Evolutionary conservation across 64 coral and sea anemone genomes (phyloP).

Genomic region (Stichodactyla mertensii): DNA sequence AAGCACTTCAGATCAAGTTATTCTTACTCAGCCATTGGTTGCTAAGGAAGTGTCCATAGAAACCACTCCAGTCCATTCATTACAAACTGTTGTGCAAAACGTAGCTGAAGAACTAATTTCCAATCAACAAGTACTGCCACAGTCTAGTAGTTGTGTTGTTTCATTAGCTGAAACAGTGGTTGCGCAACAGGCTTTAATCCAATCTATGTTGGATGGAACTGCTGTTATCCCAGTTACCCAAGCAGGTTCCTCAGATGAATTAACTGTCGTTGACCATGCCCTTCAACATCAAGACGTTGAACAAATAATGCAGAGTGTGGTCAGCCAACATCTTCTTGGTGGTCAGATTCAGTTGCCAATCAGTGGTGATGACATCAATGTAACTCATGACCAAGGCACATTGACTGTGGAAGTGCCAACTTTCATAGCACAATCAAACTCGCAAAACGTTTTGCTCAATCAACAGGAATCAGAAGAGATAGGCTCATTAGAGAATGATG

Average conservation of each 20-base stretch:
- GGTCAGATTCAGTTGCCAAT: conserved; percentile 70
- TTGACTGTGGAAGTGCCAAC: conserved; percentile 16
- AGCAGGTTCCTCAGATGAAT: conserved; percentile 41
- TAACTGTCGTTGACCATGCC: conserved; percentile 84
- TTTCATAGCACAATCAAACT: neutral
- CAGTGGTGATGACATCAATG: conserved; percentile 30
- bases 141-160: conserved; percentile 61
- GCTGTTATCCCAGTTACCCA: conserved; percentile 50
- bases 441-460: neutral
- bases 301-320: conserved; percentile 92
- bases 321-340: conserved; percentile 80
- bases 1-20: conserved; percentile 39
- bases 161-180: conserved; percentile 79
- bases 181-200: conserved; percentile 73
- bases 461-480: neutral
- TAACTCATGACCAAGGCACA: conserved; percentile 22
- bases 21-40: conserved; percentile 77
- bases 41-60: conserved; percentile 94
- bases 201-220: conserved; percentile 82
- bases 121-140: conserved; percentile 3
- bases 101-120: conserved; percentile 58
- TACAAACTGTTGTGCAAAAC: conserved; percentile 56
- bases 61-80: conserved; percentile 69
- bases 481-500: neutral
- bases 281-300: conserved; percentile 74